Conservation (phyloP, 1,140 invertebrate genomes). For the Tachypleus tridentatus region DNA sequence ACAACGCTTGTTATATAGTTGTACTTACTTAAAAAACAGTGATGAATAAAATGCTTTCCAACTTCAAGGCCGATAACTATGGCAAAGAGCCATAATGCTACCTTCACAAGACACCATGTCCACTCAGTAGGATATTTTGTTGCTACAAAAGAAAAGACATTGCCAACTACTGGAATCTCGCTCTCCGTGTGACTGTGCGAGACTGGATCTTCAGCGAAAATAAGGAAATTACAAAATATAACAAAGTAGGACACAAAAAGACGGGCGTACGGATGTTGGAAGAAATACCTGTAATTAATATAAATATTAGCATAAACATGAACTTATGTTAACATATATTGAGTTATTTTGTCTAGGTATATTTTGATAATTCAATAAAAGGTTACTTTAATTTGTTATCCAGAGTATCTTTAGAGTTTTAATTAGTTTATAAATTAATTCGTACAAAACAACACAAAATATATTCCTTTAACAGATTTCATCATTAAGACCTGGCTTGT, state of each 20-base stretch:
- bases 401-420: background rate
- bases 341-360: background rate
- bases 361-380: background rate
- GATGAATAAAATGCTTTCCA: constrained; percentile 41
- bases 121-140: constrained; percentile 40
- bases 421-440: background rate
- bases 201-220: constrained; percentile 47
- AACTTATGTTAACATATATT: background rate
- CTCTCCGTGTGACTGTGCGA: constrained; percentile 42
- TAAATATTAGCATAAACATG: constrained; percentile 2
- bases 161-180: constrained; percentile 41
- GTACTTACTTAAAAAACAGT: constrained; percentile 22
- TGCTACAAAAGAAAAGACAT: constrained; percentile 42
- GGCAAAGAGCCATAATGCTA: constrained; percentile 39
- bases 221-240: constrained; percentile 44
- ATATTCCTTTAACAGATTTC: no score
- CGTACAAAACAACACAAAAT: no score
- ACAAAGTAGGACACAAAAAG: constrained; percentile 42
- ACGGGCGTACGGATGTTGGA: constrained; percentile 44
- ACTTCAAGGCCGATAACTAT: constrained; percentile 39
- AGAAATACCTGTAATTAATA: constrained; percentile 36
- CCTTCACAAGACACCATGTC: constrained; percentile 40
- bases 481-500: no score
- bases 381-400: background rate
- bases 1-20: constrained; percentile 1